These are phyloP conservation scores for Andrena dorsata DNA, from an alignment of 2,888 invertebrate species.

Conservation along the genomic window DNA sequence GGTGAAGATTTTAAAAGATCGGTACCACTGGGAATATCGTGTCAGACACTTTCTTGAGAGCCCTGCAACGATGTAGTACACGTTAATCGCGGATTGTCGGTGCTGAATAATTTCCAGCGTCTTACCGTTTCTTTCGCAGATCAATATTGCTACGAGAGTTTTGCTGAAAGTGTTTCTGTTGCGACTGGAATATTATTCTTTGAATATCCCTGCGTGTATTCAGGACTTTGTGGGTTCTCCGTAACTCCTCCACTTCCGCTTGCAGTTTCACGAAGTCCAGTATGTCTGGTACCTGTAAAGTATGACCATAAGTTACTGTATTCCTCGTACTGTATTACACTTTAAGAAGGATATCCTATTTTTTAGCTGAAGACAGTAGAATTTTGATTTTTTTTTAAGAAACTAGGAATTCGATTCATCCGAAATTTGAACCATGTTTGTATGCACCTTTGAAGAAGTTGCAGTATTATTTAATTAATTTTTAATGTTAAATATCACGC, in stretches of 20 bases:
- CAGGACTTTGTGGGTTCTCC: slow-evolving; percentile 83
- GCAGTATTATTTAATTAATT: too few species aligned
- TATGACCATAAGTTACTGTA: background rate
- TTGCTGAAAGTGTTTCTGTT: background rate
- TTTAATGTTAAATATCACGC: too few species aligned
- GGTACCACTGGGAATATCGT: background rate
- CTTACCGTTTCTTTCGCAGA: background rate
- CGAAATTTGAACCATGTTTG: too few species aligned
- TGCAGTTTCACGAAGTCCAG: slow-evolving; percentile 87
- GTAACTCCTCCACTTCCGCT: slow-evolving; percentile 85
- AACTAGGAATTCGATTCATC: too few species aligned
- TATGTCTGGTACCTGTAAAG: slow-evolving; percentile 85
- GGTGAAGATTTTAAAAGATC: background rate
- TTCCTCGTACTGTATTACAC: too few species aligned
- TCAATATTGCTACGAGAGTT: background rate
- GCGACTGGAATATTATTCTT: slow-evolving; percentile 43
- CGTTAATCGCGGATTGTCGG: too few species aligned
- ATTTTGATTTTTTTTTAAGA: too few species aligned
- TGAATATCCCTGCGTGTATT: slow-evolving; percentile 75
- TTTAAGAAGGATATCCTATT: too few species aligned
- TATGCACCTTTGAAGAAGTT: too few species aligned
- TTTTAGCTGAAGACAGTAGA: too few species aligned
- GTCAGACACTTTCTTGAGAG: background rate
- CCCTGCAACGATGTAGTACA: background rate
- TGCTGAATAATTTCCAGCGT: background rate